Evolutionary conservation across 2,888 invertebrate species (phyloP).

Genomic region (Bellardia bayeri): DNA sequence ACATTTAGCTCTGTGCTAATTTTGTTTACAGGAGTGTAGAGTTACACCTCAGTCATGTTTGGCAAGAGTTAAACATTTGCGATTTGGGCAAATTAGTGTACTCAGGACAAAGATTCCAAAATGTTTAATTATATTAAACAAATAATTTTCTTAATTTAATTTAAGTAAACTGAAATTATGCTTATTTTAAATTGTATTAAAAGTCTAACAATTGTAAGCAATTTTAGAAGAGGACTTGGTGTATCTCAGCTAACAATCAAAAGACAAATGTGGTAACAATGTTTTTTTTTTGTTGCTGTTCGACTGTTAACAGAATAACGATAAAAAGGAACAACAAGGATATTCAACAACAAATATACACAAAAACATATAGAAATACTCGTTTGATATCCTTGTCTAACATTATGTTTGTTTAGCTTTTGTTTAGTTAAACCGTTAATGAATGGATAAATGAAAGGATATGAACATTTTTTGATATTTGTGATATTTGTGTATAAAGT

Average conservation of each 20-base stretch:
- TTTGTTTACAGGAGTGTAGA: not conserved
- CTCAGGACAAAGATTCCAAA: too few species aligned
- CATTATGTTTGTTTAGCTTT: conserved; percentile 43
- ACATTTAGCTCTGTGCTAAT: not conserved
- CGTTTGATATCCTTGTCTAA: conserved; percentile 24
- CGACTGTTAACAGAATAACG: not conserved
- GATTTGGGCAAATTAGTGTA: too few species aligned
- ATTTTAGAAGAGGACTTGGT: not conserved
- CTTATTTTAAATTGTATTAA: too few species aligned
- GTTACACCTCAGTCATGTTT: not conserved
- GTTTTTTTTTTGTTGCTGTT: not conserved
- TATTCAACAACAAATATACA: not conserved
- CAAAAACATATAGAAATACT: not conserved
- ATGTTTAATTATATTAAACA: too few species aligned
- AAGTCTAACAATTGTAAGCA: not conserved
- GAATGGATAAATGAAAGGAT: conserved; percentile 40
- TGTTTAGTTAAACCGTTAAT: conserved; percentile 62
- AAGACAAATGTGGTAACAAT: conserved; percentile 23
- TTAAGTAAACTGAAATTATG: too few species aligned
- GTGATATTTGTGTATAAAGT: conserved; percentile 11
- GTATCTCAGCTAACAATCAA: conserved; percentile 11
- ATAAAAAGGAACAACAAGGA: conserved; percentile 6
- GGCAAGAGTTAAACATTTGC: not conserved
- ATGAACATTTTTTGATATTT: not conserved
- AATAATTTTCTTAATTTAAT: too few species aligned